These are phyloP conservation scores for Phaethon lepturus DNA, from an alignment of 2,113 vertebrate species.

Conservation along the genomic window DNA sequence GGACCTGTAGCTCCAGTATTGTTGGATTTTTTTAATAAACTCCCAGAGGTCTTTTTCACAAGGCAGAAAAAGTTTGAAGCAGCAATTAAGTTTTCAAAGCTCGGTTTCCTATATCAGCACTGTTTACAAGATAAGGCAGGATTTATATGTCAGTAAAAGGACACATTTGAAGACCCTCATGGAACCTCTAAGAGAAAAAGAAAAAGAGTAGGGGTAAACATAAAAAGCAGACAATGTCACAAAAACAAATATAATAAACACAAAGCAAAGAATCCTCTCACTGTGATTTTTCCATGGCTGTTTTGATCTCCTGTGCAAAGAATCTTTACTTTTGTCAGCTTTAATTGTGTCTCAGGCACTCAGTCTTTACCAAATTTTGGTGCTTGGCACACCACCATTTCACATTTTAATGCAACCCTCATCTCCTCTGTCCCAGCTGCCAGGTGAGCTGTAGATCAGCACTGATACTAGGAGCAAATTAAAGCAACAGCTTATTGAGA, in stretches of 20 bases:
- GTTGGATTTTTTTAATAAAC: neutral
- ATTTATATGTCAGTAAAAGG: neutral
- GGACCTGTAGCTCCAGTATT: neutral
- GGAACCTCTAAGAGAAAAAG: neutral
- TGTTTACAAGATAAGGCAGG: neutral
- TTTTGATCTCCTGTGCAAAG: neutral
- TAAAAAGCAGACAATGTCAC: neutral
- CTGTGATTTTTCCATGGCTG: neutral
- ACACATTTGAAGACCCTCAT: neutral
- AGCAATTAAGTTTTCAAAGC: neutral
- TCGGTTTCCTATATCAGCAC: neutral
- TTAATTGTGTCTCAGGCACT: neutral
- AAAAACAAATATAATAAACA: neutral
- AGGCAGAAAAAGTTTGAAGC: rapidly evolving
- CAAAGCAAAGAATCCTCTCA: neutral
- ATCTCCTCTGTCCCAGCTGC: neutral
- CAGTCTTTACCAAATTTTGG: neutral
- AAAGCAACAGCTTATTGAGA: neutral
- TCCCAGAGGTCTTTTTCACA: neutral
- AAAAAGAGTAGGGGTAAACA: neutral
- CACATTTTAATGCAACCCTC: neutral
- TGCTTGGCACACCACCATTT: neutral
- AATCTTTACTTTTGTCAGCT: neutral
- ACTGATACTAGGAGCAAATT: neutral
- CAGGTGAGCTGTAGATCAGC: neutral